Evolutionary conservation across 2,888 invertebrate species (phyloP), one percentile per base, ranked within the genome.

Genomic region (Stegana nigrithorax): DNA sequence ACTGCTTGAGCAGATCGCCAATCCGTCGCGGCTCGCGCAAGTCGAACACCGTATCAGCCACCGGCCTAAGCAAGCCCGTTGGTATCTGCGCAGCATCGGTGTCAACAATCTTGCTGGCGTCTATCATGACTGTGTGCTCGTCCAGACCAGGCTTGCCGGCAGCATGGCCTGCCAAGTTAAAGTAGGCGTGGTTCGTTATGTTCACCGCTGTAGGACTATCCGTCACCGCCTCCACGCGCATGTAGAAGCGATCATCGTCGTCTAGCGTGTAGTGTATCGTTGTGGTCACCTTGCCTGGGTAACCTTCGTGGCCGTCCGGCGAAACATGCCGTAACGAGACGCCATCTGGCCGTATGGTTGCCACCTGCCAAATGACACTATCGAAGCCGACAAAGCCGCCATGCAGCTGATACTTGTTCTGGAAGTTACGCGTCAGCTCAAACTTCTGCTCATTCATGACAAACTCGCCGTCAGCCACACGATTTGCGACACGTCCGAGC

Each of bases 331-430:
- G 90, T 87, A 97, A 89, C 0, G 90, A 87, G 0, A 96, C 90
- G 2, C 81, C 75, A 39, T 86, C 74, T 1, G 79, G 73, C 1
- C 72, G 62, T n/a, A 71, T 63, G 1, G 68, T 62, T 0, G 47
- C 67, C 8, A 83, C 74, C 12, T 80, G 87, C 94, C 94, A 95
- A 67, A 91, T 87, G 19, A 90, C 90, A 87, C 93, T 92, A 83
- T 93, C 93, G 85, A 96, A 96, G 0, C 96, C 96, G 66, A 89
- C 87, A 44, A 88, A 84, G 1, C 97, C 97, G 0, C 97, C 97
- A 83, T 98, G 93, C 27, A 96, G 88, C 71, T 91, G 91, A 74
- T 90, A 87, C 67, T 89, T 89, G 6, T 89, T 88, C 0, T 89
- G 89, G 60, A 88, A 88, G 83, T 97, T 97, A 51, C 88, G 88